phyloP scores from a whole-genome alignment of 2,113 vertebrate species.

The Rissa tridactyla region DNA sequence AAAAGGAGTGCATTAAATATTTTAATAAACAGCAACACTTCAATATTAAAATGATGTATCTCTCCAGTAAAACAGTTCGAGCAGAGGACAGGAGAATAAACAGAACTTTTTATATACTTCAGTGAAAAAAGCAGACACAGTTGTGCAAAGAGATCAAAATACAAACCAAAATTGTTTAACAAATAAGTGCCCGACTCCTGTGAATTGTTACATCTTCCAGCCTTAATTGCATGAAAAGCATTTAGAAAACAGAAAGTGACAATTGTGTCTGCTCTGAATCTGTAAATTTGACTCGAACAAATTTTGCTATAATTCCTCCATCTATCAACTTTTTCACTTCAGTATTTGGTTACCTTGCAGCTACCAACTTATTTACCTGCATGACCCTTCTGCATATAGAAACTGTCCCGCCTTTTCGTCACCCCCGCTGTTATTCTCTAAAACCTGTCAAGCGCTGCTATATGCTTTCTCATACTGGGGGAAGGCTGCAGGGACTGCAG shows the following conservation, averaged over 20 bases:
- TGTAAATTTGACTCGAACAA: neutral
- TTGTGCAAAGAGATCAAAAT: neutral
- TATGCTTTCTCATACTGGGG: fast-evolving
- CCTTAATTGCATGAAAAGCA: neutral
- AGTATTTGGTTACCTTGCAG: neutral
- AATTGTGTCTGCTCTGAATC: neutral
- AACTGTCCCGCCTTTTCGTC: neutral
- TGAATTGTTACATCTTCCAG: neutral
- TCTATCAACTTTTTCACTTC: neutral
- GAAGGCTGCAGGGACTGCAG: neutral
- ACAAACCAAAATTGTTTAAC: neutral
- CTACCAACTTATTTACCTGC: neutral
- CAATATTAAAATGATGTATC: neutral
- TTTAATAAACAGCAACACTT: neutral
- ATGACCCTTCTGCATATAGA: neutral
- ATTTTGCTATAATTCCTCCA: neutral
- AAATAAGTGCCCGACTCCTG: neutral
- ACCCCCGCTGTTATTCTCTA: neutral
- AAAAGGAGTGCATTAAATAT: neutral
- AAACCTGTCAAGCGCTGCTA: neutral
- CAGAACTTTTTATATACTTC: neutral
- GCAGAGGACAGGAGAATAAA: neutral
- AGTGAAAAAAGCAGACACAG: neutral
- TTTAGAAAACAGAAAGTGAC: neutral
- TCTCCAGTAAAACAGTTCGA: neutral